These are phyloP conservation scores for Balanococcus diminutus DNA, from an alignment of 2,888 invertebrate genomes.

Conservation along the genomic window DNA sequence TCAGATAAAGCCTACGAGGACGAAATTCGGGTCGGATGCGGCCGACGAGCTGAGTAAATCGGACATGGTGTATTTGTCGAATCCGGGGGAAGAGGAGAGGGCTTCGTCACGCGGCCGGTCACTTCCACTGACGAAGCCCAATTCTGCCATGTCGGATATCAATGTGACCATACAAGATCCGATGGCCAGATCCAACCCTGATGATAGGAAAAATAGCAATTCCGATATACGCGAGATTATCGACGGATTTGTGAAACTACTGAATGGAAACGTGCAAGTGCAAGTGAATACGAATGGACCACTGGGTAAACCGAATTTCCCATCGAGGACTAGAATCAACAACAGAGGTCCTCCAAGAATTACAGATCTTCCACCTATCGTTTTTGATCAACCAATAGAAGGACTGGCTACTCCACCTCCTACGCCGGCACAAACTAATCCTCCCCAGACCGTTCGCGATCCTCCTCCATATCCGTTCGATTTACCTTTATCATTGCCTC, in stretches of 20 bases:
- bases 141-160: constrained; percentile 55
- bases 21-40: background rate
- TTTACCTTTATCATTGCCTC: constrained; percentile 65
- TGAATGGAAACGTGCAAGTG: constrained; percentile 88
- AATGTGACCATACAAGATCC: constrained; percentile 31
- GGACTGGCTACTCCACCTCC: constrained; percentile 61
- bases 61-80: constrained; percentile 28
- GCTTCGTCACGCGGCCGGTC: constrained; percentile 72
- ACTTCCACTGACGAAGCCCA: constrained; percentile 73
- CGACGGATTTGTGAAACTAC: constrained; percentile 83
- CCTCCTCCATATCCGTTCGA: constrained; percentile 76
- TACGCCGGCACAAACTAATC: constrained; percentile 58
- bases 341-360: constrained; percentile 88
- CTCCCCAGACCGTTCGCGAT: constrained; percentile 62
- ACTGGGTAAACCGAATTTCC: constrained; percentile 68
- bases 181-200: constrained; percentile 56
- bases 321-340: constrained; percentile 80
- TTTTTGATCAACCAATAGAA: constrained; percentile 71
- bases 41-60: constrained; percentile 44
- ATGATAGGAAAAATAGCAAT: constrained; percentile 65
- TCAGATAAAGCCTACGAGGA: constrained; percentile 52
- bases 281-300: constrained; percentile 57
- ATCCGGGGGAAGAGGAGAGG: constrained; percentile 77
- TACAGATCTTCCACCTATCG: constrained; percentile 75
- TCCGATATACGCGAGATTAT: constrained; percentile 89